These are phyloP conservation scores for Antheraea mylitta DNA, from an alignment of 1,140 invertebrate genomes.

Conservation along the genomic window DNA sequence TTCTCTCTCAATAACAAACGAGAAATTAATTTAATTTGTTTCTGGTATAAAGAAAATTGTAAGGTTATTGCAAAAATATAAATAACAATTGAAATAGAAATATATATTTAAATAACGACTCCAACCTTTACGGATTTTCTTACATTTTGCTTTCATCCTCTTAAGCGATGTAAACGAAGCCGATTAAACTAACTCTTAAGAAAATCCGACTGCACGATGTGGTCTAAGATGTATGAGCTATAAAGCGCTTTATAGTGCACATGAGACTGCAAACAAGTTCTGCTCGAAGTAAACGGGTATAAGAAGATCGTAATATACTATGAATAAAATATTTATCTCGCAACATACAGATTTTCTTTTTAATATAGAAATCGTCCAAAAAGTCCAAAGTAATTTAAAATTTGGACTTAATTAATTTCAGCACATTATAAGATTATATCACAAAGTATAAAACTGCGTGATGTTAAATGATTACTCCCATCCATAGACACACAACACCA, in stretches of 20 bases:
- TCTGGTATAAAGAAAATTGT: no score
- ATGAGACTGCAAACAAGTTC: conserved; percentile 12
- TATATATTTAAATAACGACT: not conserved
- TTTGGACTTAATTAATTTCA: no score
- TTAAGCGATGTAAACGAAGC: not conserved
- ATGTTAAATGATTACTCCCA: no score
- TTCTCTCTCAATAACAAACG: no score
- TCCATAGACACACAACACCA: no score
- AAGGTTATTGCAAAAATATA: no score
- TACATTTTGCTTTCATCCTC: not conserved
- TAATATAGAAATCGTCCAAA: no score
- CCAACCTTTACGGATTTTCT: not conserved
- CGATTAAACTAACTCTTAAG: conserved; percentile 6
- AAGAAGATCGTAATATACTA: not conserved
- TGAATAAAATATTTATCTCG: not conserved
- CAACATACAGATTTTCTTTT: not conserved
- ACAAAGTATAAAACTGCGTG: no score
- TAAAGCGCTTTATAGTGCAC: conserved; percentile 14
- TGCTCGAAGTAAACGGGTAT: not conserved
- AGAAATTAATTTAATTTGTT: no score
- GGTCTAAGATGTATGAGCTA: conserved; percentile 4
- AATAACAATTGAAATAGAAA: not conserved
- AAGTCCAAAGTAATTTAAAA: no score
- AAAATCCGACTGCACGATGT: conserved; percentile 3
- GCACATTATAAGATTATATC: no score